These are phyloP conservation scores for Drymodes brunneopygia DNA, from an alignment of 2,113 vertebrate genomes.

Conservation along the genomic window DNA sequence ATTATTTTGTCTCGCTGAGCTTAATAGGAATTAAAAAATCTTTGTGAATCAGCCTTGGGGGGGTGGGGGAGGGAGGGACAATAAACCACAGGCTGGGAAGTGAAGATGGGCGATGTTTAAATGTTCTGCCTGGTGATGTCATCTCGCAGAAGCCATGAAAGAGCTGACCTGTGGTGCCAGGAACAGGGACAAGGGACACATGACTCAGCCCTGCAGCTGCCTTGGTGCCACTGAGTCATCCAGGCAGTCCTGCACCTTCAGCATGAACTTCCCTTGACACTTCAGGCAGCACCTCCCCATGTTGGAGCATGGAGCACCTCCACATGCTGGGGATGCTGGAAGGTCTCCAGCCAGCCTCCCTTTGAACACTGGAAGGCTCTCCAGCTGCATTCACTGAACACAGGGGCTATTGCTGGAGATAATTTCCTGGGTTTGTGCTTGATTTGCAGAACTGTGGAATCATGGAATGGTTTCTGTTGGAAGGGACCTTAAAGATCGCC, in stretches of 20 bases:
- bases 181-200: not conserved
- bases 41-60: conserved; percentile 45
- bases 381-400: not conserved
- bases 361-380: not conserved
- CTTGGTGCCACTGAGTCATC: not conserved
- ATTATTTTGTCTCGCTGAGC: conserved; percentile 12
- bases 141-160: not conserved
- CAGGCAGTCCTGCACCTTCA: accelerated
- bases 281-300: not conserved
- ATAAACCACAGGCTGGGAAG: not conserved
- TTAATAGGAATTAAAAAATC: conserved; percentile 22
- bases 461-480: not conserved
- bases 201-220: not conserved
- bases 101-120: not conserved
- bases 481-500: not conserved
- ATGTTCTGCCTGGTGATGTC: not conserved
- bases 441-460: not conserved
- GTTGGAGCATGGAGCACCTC: not conserved
- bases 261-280: not conserved
- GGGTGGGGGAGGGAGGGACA: not conserved
- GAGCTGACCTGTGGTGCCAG: not conserved
- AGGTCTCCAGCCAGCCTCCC: not conserved
- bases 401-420: not conserved
- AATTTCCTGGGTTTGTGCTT: not conserved
- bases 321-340: not conserved